Base-by-base conservation (phyloP, 2,888 invertebrate species). In the Neoitamus cyanurus region DNA sequence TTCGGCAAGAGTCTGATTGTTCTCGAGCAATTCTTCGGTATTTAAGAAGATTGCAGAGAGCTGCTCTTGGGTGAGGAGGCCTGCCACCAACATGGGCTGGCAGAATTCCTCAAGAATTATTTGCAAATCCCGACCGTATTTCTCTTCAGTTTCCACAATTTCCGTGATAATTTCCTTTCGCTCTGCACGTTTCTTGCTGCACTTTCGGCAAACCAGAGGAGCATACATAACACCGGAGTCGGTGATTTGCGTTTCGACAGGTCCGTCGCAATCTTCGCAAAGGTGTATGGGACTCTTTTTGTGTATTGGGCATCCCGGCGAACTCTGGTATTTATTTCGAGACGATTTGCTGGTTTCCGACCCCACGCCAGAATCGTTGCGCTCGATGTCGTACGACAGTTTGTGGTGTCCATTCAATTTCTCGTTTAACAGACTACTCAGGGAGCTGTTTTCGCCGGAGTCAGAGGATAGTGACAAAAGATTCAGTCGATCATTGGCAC, bases 141-240 rank as follows among this genome's bases (percentile, higher is more conserved):
- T 98, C 89, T 97, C 95, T 92, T 98, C 98, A 1, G 98, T 98
- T 92, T 98, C 98, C 3, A 98, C 96, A 86, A 98, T 97, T 92
- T 98, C 98, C 3, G 96, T 96, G 82, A 98, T 96, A 42, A 98
- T 98, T 92, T 98, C 98, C 89, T 97, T 97, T 84, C 98, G 93
- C 90, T 98, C 98, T 7, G 96, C 94, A 84, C 98, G 93, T 89
- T 96, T 96, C 89, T 97, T 96, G 85, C 95, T 93, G 90, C 98
- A 98, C 90, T 97, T 97, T 86, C 96, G 93, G 91, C 98, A 98
- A 37, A 97, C 94, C 86, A 96, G 92, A 0, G 96, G 96, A 34
- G 96, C 95, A 88, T 94, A 96, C 88, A 94, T 92, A 77, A 95
- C 93, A 58, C 95, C 95, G 89, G 93, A 92, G 86, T 95, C 95